Conservation (phyloP, 1,140 invertebrate genomes). For the Tribolium castaneum region DNA sequence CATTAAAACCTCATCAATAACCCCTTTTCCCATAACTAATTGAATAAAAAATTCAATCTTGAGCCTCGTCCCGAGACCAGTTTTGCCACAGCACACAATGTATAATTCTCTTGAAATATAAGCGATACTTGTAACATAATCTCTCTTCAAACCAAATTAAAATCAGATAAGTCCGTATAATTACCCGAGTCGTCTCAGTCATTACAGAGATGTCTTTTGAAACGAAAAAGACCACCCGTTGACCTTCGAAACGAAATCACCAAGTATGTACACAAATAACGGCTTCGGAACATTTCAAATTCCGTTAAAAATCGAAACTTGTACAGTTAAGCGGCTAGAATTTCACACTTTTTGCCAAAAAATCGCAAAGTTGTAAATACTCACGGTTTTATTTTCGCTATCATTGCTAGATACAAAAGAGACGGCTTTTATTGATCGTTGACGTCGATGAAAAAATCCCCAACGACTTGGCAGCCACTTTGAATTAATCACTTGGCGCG, state of each 20-base stretch:
- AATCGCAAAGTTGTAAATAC: too few relatives aligned
- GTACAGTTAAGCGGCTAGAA: neutral
- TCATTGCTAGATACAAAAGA: neutral
- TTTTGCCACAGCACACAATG: neutral
- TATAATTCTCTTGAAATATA: neutral
- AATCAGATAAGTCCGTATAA: neutral
- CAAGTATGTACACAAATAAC: neutral
- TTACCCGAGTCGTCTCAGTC: neutral
- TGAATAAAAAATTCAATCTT: neutral
- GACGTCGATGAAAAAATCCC: neutral
- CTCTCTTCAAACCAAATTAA: neutral
- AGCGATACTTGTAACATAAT: neutral
- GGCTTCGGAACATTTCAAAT: neutral
- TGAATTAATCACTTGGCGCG: too few relatives aligned
- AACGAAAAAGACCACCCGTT: neutral
- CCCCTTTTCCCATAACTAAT: neutral
- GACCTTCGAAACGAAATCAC: neutral
- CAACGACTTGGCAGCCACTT: neutral
- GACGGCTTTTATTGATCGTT: neutral
- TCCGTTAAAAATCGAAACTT: neutral
- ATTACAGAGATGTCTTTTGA: neutral
- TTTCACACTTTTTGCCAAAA: too few relatives aligned
- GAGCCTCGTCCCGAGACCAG: neutral
- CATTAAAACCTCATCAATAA: neutral
- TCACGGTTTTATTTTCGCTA: too few relatives aligned